These are phyloP conservation scores for Ennomos quercinarius DNA, from an alignment of 2,888 invertebrate genomes.

Conservation along the genomic window DNA sequence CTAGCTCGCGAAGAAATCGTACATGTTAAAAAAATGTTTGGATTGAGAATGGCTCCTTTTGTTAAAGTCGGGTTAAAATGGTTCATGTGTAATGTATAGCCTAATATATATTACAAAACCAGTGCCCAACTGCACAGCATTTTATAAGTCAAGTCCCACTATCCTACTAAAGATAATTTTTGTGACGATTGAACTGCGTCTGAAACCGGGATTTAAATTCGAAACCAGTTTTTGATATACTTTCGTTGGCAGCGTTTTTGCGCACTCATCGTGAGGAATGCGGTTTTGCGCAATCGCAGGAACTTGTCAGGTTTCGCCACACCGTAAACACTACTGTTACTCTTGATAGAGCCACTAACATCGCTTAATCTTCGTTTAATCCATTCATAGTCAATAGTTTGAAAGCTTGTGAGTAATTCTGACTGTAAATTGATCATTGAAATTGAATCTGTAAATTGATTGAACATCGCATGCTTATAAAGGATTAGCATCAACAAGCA, in stretches of 20 bases:
- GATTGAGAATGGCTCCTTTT: too few species aligned
- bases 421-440: too few species aligned
- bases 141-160: slow-evolving; percentile 19
- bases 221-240: slow-evolving; percentile 56
- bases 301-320: slow-evolving; percentile 34
- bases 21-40: too few species aligned
- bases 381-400: not conserved
- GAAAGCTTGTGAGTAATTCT: too few species aligned
- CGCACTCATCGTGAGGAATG: slow-evolving; percentile 58
- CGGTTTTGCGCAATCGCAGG: slow-evolving; percentile 59
- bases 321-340: slow-evolving; percentile 27
- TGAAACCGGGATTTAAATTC: slow-evolving; percentile 34
- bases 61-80: too few species aligned
- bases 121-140: too few species aligned
- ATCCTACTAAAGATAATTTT: slow-evolving; percentile 30
- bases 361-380: slow-evolving; percentile 1
- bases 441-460: too few species aligned
- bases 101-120: slow-evolving; percentile 5
- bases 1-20: too few species aligned
- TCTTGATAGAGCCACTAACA: slow-evolving; percentile 14
- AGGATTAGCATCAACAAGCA: slow-evolving; percentile 32
- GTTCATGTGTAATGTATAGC: too few species aligned
- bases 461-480: too few species aligned
- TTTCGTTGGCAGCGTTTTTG: slow-evolving; percentile 59
- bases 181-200: slow-evolving; percentile 14